Percentiles rank a stretch among this genome's conserved stretches.
These are phyloP conservation scores for Brachionus rotundiformis DNA, from an alignment of 1,140 invertebrate genomes.

Conservation along the genomic window DNA sequence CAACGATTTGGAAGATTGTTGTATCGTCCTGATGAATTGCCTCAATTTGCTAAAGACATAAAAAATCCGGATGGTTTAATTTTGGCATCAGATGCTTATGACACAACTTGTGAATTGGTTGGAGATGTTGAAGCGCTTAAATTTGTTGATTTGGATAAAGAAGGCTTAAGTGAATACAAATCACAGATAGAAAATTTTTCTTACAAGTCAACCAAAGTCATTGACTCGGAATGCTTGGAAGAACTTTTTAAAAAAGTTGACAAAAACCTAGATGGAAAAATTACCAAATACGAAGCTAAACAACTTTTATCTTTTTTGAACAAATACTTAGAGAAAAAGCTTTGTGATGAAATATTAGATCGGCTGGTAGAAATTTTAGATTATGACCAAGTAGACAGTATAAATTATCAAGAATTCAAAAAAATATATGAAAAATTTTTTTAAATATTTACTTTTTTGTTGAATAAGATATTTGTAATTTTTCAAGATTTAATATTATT, in stretches of 20 bases:
- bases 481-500: neutral
- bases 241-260: neutral
- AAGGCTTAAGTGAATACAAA: neutral
- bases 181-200: neutral
- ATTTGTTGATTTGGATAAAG: neutral
- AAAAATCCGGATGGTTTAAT: neutral
- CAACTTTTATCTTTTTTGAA: slow-evolving; percentile 16
- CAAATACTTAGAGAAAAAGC: neutral
- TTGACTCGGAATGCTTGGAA: neutral
- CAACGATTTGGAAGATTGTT: neutral
- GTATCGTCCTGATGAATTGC: neutral
- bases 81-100: neutral
- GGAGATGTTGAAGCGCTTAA: slow-evolving; percentile 5
- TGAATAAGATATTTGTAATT: neutral
- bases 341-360: slow-evolving; percentile 2
- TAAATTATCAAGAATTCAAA: neutral
- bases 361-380: neutral
- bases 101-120: neutral
- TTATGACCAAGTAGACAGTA: neutral
- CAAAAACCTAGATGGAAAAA: slow-evolving; percentile 4
- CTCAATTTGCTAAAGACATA: slow-evolving; percentile 3
- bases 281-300: neutral
- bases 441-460: neutral
- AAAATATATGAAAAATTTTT: slow-evolving; percentile 28
- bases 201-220: neutral